Percentiles rank a stretch among this genome's conserved stretches.
These are phyloP conservation scores for Excalfactoria chinensis DNA, from an alignment of 2,113 vertebrate species.

Conservation along the genomic window DNA sequence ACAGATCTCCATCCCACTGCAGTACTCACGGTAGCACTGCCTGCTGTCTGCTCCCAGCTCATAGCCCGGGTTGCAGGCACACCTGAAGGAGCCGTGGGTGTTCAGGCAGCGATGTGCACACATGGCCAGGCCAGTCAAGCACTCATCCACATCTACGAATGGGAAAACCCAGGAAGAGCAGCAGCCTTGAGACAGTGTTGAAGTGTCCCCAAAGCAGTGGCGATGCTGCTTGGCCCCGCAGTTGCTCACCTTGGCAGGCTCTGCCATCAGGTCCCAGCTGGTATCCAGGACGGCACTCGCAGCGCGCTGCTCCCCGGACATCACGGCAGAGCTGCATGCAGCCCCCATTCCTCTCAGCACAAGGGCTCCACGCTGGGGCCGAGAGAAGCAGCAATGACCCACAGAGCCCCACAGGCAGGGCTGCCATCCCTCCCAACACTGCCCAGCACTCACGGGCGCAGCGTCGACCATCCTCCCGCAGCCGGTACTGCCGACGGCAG, in stretches of 20 bases:
- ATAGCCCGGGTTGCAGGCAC: slow-evolving; percentile 87
- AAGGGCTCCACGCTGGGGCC: slow-evolving; percentile 82
- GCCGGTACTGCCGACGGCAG: slow-evolving; percentile 82
- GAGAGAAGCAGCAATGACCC: background rate
- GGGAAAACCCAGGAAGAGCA: background rate
- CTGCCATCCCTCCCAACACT: background rate
- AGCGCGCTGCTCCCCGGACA: slow-evolving; percentile 76
- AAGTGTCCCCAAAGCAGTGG: accelerated
- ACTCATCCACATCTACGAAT: slow-evolving; percentile 90
- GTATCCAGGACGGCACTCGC: slow-evolving; percentile 86
- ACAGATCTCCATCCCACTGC: background rate
- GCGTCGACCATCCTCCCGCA: slow-evolving; percentile 85
- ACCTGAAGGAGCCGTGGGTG: slow-evolving; percentile 88
- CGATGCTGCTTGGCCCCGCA: accelerated
- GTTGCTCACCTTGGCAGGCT: slow-evolving; percentile 85
- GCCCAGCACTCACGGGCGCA: slow-evolving; percentile 76
- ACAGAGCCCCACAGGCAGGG: too few relatives aligned
- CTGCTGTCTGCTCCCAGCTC: slow-evolving; percentile 90
- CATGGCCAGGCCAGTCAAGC: slow-evolving; percentile 71
- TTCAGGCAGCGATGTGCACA: slow-evolving; percentile 93
- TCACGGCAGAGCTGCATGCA: slow-evolving; percentile 87
- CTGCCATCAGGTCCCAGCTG: slow-evolving; percentile 79
- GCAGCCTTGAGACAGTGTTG: too few relatives aligned
- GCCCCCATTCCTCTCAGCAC: slow-evolving; percentile 84
- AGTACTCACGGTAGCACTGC: slow-evolving; percentile 91